phyloP scores from a whole-genome alignment of 1,140 invertebrate species.

The Panagrolaimus sp. region DNA sequence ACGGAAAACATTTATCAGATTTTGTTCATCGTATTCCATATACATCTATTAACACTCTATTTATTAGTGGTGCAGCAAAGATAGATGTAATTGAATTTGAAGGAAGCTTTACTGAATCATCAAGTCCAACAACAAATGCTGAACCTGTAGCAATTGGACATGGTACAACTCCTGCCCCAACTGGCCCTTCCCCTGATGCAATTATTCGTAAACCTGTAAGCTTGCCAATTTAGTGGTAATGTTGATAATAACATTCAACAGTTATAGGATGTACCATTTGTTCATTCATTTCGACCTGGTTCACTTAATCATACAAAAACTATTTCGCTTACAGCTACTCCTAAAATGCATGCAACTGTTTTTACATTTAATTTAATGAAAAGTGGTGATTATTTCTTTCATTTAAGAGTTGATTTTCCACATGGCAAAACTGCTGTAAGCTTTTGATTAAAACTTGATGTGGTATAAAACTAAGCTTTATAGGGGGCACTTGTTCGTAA shows the following conservation, averaged over 20 bases:
- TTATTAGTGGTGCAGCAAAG: constrained; percentile 29
- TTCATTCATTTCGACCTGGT: constrained; percentile 22
- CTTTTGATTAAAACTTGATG: too few species aligned
- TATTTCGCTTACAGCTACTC: constrained; percentile 25
- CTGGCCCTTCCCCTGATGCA: not conserved
- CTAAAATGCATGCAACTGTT: constrained; percentile 27
- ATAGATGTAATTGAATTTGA: constrained; percentile 41
- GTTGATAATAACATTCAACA: constrained; percentile 11
- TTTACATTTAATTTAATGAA: constrained; percentile 35
- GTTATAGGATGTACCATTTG: constrained; percentile 34
- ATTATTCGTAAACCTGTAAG: constrained; percentile 13
- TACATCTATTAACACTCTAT: constrained; percentile 26
- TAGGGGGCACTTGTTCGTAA: not conserved
- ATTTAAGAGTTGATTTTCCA: constrained; percentile 43
- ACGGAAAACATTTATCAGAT: constrained; percentile 35
- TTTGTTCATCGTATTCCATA: constrained; percentile 43
- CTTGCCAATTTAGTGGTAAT: constrained; percentile 14
- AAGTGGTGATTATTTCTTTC: constrained; percentile 35
- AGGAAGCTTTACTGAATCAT: constrained; percentile 20
- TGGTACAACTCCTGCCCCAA: too few species aligned
- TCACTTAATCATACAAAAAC: constrained; percentile 23
- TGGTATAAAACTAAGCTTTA: too few species aligned
- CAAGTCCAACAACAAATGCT: not conserved
- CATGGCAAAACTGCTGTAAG: constrained; percentile 1
- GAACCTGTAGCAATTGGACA: too few species aligned